Conservation (phyloP, 1,140 invertebrate genomes). For the Propsilocerus akamusi region DNA sequence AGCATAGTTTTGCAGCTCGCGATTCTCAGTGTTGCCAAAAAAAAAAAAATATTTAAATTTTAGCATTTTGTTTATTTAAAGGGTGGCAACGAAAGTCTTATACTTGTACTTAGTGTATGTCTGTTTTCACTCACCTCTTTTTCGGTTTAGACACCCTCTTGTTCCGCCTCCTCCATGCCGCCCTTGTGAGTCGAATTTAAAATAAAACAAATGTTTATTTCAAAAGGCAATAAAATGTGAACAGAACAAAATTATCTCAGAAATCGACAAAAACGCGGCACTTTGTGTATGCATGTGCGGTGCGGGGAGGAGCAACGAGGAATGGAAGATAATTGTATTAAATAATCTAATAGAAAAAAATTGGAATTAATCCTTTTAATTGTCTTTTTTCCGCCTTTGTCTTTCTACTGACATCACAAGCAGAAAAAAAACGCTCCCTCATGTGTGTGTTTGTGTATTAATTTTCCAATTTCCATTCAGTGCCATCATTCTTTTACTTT, state of each 20-base stretch:
- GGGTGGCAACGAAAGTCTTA: neutral
- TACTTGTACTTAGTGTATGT: too few species aligned
- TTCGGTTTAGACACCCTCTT: too few species aligned
- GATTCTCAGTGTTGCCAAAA: too few species aligned
- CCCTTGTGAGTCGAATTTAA: too few species aligned
- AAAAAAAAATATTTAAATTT: neutral
- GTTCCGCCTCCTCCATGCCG: too few species aligned
- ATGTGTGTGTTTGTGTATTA: neutral
- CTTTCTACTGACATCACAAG: neutral
- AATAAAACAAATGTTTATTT: too few species aligned
- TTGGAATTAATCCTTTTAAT: conserved; percentile 1
- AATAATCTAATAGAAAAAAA: conserved; percentile 4
- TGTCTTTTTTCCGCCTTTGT: neutral
- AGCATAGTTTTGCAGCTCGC: too few species aligned
- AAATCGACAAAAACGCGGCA: too few species aligned
- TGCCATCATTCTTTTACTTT: too few species aligned
- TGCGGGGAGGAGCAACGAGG: neutral
- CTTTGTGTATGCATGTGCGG: neutral
- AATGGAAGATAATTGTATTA: neutral
- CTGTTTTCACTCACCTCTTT: too few species aligned
- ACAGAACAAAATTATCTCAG: too few species aligned
- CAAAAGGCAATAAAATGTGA: too few species aligned
- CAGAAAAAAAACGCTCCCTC: neutral
- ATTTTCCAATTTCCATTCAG: conserved; percentile 4
- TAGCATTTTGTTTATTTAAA: neutral